Evolutionary conservation across 2,888 invertebrate genomes (phyloP).

Genomic region (Diaperis boleti): DNA sequence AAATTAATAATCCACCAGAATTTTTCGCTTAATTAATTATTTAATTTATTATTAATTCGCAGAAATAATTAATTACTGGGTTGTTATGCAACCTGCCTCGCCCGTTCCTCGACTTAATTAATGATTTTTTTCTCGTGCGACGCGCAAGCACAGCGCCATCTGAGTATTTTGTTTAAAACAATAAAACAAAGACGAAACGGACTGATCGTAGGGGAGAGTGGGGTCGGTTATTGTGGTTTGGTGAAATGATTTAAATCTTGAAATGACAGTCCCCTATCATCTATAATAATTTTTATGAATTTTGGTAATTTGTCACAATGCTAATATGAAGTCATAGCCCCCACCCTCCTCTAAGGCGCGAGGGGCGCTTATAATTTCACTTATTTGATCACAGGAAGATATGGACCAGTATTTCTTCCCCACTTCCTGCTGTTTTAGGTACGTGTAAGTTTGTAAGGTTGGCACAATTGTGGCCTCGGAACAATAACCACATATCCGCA

Average conservation of each 20-base stretch:
- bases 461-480: slow-evolving; percentile 57
- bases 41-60: slow-evolving; percentile 36
- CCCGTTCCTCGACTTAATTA: slow-evolving; percentile 11
- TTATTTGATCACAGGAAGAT: slow-evolving; percentile 37
- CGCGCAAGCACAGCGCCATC: slow-evolving; percentile 14
- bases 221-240: too few relatives aligned
- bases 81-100: neutral
- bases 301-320: too few relatives aligned
- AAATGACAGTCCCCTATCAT: too few relatives aligned
- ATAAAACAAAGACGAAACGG: slow-evolving; percentile 6
- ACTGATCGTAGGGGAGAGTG: too few relatives aligned
- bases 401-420: slow-evolving; percentile 40
- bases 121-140: neutral
- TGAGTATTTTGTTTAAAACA: slow-evolving; percentile 16
- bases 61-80: slow-evolving; percentile 31
- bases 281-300: too few relatives aligned
- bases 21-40: slow-evolving; percentile 41
- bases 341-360: neutral
- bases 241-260: too few relatives aligned
- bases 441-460: slow-evolving; percentile 54
- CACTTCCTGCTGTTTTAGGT: slow-evolving; percentile 48
- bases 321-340: too few relatives aligned
- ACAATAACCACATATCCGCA: slow-evolving; percentile 61
- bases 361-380: slow-evolving; percentile 21
- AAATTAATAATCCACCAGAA: slow-evolving; percentile 39